These are phyloP conservation scores for Ursus arctos DNA, from an alignment of 2,113 vertebrate species.

Conservation along the genomic window DNA sequence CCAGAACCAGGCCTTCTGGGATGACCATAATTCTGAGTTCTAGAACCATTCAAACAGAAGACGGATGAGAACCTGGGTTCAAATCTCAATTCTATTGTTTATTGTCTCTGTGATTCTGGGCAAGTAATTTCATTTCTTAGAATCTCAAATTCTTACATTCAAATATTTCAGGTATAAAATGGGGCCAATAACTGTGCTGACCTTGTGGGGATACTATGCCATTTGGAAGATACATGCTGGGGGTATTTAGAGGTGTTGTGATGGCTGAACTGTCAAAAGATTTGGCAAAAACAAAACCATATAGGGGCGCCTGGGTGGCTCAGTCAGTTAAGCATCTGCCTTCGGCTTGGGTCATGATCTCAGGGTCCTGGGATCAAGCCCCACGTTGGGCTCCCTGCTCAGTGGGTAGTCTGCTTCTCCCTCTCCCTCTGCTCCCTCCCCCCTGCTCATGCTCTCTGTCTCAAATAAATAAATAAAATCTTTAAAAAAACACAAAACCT, in stretches of 20 bases:
- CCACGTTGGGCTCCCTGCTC: background rate
- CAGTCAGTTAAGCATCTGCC: background rate
- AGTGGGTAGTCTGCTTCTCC: background rate
- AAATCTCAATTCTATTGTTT: background rate
- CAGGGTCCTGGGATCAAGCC: background rate
- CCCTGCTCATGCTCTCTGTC: too few species aligned
- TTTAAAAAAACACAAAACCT: background rate
- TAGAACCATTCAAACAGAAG: background rate
- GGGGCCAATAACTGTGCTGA: background rate
- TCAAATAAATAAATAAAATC: background rate
- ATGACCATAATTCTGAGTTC: background rate
- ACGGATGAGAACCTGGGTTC: background rate
- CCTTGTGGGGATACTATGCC: background rate
- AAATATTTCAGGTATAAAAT: background rate
- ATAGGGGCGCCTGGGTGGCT: too few species aligned
- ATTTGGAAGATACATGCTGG: background rate
- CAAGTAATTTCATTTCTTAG: background rate
- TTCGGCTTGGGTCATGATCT: background rate
- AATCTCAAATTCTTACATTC: background rate
- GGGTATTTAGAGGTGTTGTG: background rate
- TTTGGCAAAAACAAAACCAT: background rate
- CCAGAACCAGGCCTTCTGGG: background rate
- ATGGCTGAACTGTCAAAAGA: background rate
- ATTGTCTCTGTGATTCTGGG: background rate
- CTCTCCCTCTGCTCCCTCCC: too few species aligned